These are phyloP conservation scores for Pangasianodon hypophthalmus DNA, from an alignment of 2,113 vertebrate species.

Conservation along the genomic window DNA sequence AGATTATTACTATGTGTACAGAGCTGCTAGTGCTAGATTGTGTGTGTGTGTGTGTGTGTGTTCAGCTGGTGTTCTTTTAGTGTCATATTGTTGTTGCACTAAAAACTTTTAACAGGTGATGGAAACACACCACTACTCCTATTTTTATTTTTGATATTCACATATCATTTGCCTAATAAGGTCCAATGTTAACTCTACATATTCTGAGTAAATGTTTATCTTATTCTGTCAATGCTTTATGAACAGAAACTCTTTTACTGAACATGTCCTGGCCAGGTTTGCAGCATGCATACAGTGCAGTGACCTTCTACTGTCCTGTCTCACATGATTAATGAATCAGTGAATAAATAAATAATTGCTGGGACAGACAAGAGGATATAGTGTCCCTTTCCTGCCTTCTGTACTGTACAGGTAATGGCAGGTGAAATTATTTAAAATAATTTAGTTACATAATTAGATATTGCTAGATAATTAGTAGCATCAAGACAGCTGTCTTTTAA, in stretches of 20 bases:
- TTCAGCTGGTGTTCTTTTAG: background rate
- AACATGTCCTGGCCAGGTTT: background rate
- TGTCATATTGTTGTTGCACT: background rate
- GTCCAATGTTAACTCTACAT: background rate
- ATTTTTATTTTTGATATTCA: background rate
- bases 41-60: background rate
- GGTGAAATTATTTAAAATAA: background rate
- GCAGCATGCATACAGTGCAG: background rate
- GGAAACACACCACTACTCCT: background rate
- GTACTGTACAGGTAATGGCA: background rate
- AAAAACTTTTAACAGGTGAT: background rate
- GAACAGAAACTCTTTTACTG: background rate
- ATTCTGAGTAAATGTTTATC: background rate
- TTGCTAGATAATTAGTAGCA: background rate
- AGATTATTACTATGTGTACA: background rate
- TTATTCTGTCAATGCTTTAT: background rate
- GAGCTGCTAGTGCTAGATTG: background rate
- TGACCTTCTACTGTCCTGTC: background rate
- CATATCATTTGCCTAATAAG: background rate
- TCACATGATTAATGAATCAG: conserved; percentile 9
- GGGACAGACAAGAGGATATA: background rate
- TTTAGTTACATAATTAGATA: background rate
- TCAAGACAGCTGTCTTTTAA: background rate
- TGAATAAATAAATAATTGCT: conserved; percentile 2
- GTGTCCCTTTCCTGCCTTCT: background rate